These are phyloP conservation scores for Atethmia centrago DNA, from an alignment of 2,888 invertebrate genomes.

Conservation along the genomic window DNA sequence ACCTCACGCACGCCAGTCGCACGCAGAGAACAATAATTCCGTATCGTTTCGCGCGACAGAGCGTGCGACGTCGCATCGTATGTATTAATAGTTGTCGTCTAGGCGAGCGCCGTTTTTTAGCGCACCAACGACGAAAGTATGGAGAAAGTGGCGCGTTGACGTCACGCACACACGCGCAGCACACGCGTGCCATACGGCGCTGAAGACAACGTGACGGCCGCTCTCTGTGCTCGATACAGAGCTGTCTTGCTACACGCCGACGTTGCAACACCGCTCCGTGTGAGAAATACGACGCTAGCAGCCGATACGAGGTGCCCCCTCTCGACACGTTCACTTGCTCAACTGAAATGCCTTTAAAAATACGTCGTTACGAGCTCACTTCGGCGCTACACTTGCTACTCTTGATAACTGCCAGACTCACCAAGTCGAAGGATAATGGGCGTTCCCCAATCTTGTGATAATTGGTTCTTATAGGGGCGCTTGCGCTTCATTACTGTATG, in stretches of 20 bases:
- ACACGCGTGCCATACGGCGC: conserved; percentile 77
- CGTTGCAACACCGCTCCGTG: conserved; percentile 83
- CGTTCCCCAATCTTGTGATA: conserved; percentile 75
- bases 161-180: conserved; percentile 88
- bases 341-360: conserved; percentile 75
- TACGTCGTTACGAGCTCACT: conserved; percentile 65
- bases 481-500: conserved; percentile 78
- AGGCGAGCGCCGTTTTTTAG: conserved; percentile 87
- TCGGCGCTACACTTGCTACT: conserved; percentile 49
- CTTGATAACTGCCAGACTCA: conserved; percentile 37
- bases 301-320: conserved; percentile 86
- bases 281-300: conserved; percentile 83
- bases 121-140: conserved; percentile 89
- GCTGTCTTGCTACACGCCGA: conserved; percentile 82
- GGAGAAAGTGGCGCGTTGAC: conserved; percentile 90
- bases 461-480: conserved; percentile 83
- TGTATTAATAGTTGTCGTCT: conserved; percentile 87
- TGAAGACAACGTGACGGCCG: conserved; percentile 74
- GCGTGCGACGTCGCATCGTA: conserved; percentile 85
- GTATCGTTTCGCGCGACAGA: conserved; percentile 85
- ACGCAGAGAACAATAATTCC: conserved; percentile 83
- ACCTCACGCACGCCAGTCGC: conserved; percentile 73
- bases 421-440: conserved; percentile 72
- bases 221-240: conserved; percentile 82
- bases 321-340: conserved; percentile 89